phyloP scores from a whole-genome alignment of 2,888 invertebrate species.

The Pyralis farinalis region DNA sequence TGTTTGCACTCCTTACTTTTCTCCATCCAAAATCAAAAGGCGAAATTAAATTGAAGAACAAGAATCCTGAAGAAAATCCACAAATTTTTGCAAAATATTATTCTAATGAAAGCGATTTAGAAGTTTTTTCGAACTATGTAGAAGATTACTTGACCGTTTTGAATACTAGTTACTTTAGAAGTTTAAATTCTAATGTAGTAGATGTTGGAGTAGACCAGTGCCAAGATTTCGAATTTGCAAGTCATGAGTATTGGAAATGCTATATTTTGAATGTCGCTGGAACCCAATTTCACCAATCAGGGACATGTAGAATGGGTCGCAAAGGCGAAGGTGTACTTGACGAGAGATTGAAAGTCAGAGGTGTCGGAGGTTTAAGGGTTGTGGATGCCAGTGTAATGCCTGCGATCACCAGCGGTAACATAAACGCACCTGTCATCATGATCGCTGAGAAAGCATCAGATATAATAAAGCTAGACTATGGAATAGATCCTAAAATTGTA shows the following conservation, averaged over 20 bases:
- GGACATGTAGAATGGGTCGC: constrained; percentile 37
- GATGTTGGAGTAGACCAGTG: constrained; percentile 36
- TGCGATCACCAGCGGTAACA: constrained; percentile 77
- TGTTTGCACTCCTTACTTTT: constrained; percentile 29
- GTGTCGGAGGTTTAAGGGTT: constrained; percentile 74
- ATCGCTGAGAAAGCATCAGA: constrained; percentile 82
- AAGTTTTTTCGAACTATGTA: constrained; percentile 25
- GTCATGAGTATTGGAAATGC: constrained; percentile 50
- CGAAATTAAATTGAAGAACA: constrained; percentile 31
- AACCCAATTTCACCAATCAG: constrained; percentile 37
- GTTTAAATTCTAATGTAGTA: constrained; percentile 22
- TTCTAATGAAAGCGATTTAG: constrained; percentile 30
- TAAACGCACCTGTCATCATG: constrained; percentile 82
- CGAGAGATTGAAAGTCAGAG: constrained; percentile 49
- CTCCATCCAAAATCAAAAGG: constrained; percentile 44
- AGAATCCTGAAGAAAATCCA: constrained; percentile 33
- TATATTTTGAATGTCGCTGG: constrained; percentile 37
- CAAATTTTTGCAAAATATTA: constrained; percentile 38
- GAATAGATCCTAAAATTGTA: neutral
- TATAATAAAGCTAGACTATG: constrained; percentile 60
- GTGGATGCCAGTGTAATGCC: constrained; percentile 83
- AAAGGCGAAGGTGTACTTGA: constrained; percentile 34
- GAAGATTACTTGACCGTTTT: constrained; percentile 27
- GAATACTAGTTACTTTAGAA: constrained; percentile 27
- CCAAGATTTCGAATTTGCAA: constrained; percentile 29